Percentiles rank a stretch among this genome's conserved stretches.
phyloP scores from a whole-genome alignment of 1,140 invertebrate genomes.

The Philaenus spumarius region DNA sequence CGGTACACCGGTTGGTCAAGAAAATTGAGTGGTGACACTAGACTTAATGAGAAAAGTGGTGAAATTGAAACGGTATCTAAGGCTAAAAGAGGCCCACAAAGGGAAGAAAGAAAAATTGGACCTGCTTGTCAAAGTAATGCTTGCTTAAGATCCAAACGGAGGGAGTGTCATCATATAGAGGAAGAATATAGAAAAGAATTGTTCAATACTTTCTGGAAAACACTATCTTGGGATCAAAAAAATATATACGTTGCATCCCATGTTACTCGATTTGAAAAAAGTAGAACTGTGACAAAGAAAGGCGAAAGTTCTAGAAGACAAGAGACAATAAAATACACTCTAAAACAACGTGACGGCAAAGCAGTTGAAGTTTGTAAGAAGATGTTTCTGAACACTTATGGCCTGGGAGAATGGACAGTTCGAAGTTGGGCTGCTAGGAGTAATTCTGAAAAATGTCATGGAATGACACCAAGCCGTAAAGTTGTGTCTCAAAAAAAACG shows the following conservation, averaged over 20 bases:
- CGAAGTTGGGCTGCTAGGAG: constrained; percentile 3
- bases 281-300: neutral
- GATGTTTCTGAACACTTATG: constrained; percentile 7
- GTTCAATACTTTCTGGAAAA: constrained; percentile 9
- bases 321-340: constrained; percentile 2
- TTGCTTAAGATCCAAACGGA: constrained; percentile 9
- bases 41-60: neutral
- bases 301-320: constrained; percentile 4
- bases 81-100: constrained; percentile 1
- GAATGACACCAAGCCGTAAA: constrained; percentile 9
- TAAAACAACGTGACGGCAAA: constrained; percentile 4
- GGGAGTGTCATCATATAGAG: neutral
- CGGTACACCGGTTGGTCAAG: neutral
- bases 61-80: neutral
- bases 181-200: constrained; percentile 2
- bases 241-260: constrained; percentile 6
- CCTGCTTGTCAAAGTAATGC: constrained; percentile 1
- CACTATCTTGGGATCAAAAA: constrained; percentile 8
- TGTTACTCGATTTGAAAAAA: constrained; percentile 3
- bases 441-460: constrained; percentile 5
- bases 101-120: constrained; percentile 12
- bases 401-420: constrained; percentile 8
- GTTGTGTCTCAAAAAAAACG: neutral
- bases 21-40: neutral
- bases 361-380: constrained; percentile 2